Evolutionary conservation across 2,888 invertebrate species (phyloP), one percentile per base, ranked within the genome.

Genomic region (Nycteola revayana): DNA sequence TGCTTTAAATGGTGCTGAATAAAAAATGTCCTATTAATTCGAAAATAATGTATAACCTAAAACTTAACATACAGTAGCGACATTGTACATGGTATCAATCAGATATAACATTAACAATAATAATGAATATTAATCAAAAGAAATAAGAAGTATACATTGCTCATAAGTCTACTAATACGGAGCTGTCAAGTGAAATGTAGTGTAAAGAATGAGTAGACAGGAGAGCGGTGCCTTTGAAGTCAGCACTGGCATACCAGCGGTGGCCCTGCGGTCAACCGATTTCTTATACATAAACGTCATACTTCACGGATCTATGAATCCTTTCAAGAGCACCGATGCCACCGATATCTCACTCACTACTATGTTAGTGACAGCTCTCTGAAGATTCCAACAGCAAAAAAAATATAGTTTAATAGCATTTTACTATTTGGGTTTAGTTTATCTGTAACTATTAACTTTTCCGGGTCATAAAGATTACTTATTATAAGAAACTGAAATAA

Each of bases 181-280:
- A 48, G 41, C 61, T 60, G 61, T 60, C 60, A 57, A 47, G 56
- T 67, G 69, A 77, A 60, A 66, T 68, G 75, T 80, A 73, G 72
- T 75, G 79, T 76, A 78, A 79, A 76, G 62, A 21, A n/a, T 21
- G 21, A 7, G 21, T n/a, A 21, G 21, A 21, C 14, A 14, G 7
- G 21, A 7, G n/a, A n/a, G 21, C 80, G 80, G 77, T 61, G 29
- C 57, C 60, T 82, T 82, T 82, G 76, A 82, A 76, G 71, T 73
- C 70, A 75, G 74, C 73, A 73, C 62, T 83, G 83, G 77, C 81
- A 80, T 81, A 82, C 70, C 69, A 67, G 61, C 61, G 57, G 59
- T 54, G 56, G 59, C 64, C 53, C 59, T 66, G 74, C 60, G 73
- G 72, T 65, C 68, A 66, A 60, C 56, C 44, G 14, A 10, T 28